Evolutionary conservation across 2,888 invertebrate genomes (phyloP).

Genomic region (Heliconius cydno): DNA sequence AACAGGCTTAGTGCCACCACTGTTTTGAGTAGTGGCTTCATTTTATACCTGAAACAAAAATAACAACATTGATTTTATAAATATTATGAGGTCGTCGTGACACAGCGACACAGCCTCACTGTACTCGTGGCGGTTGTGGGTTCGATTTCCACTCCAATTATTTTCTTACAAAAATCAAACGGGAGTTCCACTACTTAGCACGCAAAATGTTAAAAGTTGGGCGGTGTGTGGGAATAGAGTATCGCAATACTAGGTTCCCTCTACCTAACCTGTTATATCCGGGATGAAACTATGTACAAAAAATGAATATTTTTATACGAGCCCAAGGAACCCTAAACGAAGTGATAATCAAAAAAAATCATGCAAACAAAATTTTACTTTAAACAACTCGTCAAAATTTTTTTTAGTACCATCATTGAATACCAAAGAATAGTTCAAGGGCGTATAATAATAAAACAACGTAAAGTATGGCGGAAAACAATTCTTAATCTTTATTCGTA

Average conservation of each 20-base stretch:
- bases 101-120: not conserved
- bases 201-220: no score
- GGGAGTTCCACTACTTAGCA: no score
- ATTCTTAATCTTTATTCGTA: not conserved
- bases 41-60: constrained; percentile 53
- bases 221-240: no score
- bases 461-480: not conserved
- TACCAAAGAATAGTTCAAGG: constrained; percentile 44
- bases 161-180: not conserved
- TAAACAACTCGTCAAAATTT: constrained; percentile 1
- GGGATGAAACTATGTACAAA: not conserved
- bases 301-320: not conserved
- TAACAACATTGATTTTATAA: not conserved
- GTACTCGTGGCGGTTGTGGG: not conserved
- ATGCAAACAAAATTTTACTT: constrained; percentile 21
- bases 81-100: not conserved
- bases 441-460: constrained; percentile 32
- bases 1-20: constrained; percentile 73
- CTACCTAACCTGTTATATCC: not conserved
- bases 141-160: not conserved
- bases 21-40: constrained; percentile 77
- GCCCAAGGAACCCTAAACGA: constrained; percentile 3
- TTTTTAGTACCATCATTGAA: constrained; percentile 24
- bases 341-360: not conserved
- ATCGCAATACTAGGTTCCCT: no score